Conservation (phyloP, 2,888 invertebrate species). For the Hermodice carunculata region DNA sequence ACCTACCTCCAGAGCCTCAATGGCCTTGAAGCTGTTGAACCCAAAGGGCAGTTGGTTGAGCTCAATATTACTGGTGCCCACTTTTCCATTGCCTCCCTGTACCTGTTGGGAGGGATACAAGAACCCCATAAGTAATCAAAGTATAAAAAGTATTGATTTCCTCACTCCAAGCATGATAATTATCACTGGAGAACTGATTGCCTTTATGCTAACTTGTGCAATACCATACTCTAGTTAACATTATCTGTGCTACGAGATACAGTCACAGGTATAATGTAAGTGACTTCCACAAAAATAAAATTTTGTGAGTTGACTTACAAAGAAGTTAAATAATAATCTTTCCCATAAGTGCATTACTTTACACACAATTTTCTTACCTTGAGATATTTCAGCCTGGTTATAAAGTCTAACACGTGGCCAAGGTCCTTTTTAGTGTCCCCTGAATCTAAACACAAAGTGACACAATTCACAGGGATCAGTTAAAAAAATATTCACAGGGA, state of each 20-base stretch:
- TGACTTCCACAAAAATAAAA: neutral
- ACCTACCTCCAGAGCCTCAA: slow-evolving; percentile 77
- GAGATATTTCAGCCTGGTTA: slow-evolving; percentile 77
- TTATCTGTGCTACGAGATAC: too few species aligned
- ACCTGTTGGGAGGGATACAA: slow-evolving; percentile 46
- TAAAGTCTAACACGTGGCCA: slow-evolving; percentile 89
- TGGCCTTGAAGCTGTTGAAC: slow-evolving; percentile 83
- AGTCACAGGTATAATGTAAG: too few species aligned
- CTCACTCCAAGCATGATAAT: neutral
- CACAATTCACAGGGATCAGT: too few species aligned
- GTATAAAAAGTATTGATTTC: neutral
- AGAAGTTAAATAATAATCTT: neutral
- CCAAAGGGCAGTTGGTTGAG: slow-evolving; percentile 86
- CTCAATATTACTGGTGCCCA: slow-evolving; percentile 87
- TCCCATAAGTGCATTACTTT: neutral
- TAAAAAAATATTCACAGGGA: too few species aligned
- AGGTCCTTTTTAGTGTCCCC: slow-evolving; percentile 87
- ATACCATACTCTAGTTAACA: too few species aligned
- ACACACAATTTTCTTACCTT: slow-evolving; percentile 72
- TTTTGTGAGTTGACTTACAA: neutral
- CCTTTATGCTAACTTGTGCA: too few species aligned
- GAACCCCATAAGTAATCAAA: neutral
- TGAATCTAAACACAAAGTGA: slow-evolving; percentile 74
- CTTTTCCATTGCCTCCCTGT: slow-evolving; percentile 77
- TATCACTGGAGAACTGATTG: too few species aligned